phyloP scores from a whole-genome alignment of 2,797 vertebrate species.

The Sebastes miniatus region DNA sequence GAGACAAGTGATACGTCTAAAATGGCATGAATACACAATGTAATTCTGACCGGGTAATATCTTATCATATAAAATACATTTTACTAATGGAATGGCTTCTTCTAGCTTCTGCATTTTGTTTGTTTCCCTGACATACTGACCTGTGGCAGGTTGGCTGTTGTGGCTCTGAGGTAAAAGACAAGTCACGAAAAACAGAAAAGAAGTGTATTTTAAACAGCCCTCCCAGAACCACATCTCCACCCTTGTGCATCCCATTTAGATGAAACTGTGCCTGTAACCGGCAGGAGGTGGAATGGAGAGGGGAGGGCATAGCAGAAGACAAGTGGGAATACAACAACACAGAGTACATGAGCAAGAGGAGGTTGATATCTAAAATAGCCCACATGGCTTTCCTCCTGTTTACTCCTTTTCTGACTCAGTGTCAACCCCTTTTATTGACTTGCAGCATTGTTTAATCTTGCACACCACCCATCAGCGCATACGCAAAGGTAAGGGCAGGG shows the following conservation, averaged over 20 bases:
- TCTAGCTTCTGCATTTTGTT: neutral
- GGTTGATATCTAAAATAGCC: neutral
- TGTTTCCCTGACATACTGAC: constrained; percentile 42
- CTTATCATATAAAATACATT: neutral
- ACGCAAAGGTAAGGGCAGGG: constrained; percentile 3
- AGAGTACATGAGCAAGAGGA: constrained; percentile 18
- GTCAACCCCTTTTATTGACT: constrained; percentile 19
- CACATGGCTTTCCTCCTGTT: constrained; percentile 43
- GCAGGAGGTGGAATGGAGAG: constrained; percentile 31
- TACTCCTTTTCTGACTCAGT: neutral
- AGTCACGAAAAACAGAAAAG: constrained; percentile 62
- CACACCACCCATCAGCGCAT: neutral
- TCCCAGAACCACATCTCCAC: constrained; percentile 74
- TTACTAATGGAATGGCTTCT: neutral
- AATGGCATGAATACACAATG: neutral
- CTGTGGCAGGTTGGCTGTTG: constrained; percentile 56
- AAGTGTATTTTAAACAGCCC: constrained; percentile 73
- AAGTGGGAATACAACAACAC: neutral
- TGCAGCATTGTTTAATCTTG: neutral
- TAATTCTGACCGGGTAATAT: neutral
- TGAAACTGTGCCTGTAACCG: constrained; percentile 49
- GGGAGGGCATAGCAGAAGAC: neutral
- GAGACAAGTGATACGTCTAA: neutral
- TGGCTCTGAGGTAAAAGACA: constrained; percentile 71
- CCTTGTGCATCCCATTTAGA: constrained; percentile 65